Conservation (phyloP, 2,113 vertebrate species). For the Corythaixoides concolor region DNA sequence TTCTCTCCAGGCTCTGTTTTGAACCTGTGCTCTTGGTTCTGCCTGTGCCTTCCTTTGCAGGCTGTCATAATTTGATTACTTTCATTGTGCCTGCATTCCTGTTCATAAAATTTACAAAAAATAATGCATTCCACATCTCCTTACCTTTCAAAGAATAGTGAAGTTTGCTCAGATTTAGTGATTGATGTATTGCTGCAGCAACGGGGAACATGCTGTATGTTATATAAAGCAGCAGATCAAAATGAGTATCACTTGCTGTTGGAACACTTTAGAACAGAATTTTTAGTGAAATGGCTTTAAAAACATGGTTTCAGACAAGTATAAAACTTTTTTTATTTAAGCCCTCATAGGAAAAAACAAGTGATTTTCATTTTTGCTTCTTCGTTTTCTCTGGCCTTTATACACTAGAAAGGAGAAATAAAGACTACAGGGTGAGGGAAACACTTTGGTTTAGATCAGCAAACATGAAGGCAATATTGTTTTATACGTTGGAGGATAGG, state of each 20-base stretch:
- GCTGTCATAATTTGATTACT: not conserved
- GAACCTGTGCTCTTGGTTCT: not conserved
- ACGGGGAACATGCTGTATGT: not conserved
- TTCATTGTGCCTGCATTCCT: not conserved
- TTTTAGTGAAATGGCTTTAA: not conserved
- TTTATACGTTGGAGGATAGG: not conserved
- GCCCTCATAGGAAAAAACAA: not conserved
- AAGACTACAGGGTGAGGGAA: not conserved
- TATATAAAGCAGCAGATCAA: not conserved
- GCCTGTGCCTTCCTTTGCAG: not conserved
- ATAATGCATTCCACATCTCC: rapidly evolving
- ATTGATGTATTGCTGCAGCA: not conserved
- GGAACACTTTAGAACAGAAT: not conserved
- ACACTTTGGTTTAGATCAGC: not conserved
- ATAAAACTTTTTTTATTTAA: not conserved
- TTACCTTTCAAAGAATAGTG: not conserved
- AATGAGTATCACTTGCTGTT: not conserved
- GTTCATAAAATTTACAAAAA: not conserved
- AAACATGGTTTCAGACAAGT: not conserved
- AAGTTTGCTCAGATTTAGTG: not conserved
- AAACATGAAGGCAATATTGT: not conserved
- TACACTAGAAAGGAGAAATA: not conserved
- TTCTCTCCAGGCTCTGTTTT: not conserved
- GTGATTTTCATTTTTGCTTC: not conserved
- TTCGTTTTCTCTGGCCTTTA: not conserved